Percentiles rank a stretch among this genome's conserved stretches.
These are phyloP conservation scores for Cheilosia urbana DNA, from an alignment of 2,888 invertebrate species.

Conservation along the genomic window DNA sequence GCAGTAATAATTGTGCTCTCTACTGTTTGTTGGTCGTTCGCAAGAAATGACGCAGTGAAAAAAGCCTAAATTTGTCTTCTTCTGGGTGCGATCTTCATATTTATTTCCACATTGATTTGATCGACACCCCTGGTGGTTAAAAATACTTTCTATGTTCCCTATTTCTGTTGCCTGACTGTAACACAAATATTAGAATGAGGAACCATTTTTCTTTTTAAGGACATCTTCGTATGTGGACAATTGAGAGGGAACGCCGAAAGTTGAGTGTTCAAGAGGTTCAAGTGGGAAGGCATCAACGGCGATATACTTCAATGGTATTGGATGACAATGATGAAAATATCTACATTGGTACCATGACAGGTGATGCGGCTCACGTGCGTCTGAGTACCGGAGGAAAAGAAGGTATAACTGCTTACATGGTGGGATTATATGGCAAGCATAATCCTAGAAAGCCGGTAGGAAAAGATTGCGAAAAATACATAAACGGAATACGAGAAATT, in stretches of 20 bases:
- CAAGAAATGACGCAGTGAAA: no score
- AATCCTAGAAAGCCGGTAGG: slow-evolving; percentile 82
- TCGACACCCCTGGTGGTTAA: no score
- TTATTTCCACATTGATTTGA: no score
- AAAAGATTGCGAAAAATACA: slow-evolving; percentile 83
- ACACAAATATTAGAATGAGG: background rate
- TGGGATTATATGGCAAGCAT: slow-evolving; percentile 85
- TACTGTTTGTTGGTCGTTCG: no score
- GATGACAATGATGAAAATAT: slow-evolving; percentile 89
- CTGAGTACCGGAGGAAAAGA: slow-evolving; percentile 85
- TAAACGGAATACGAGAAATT: slow-evolving; percentile 86
- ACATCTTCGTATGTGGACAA: slow-evolving; percentile 90
- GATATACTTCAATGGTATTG: slow-evolving; percentile 89
- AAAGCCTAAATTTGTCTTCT: no score
- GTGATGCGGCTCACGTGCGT: slow-evolving; percentile 84
- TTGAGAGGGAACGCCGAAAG: slow-evolving; percentile 88
- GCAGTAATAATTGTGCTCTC: no score
- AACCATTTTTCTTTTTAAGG: slow-evolving; percentile 80
- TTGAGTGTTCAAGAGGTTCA: slow-evolving; percentile 90
- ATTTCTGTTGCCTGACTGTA: no score
- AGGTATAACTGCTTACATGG: slow-evolving; percentile 81
- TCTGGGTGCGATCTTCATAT: no score
- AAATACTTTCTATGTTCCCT: no score
- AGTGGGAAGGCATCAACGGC: slow-evolving; percentile 91
- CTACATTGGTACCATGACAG: slow-evolving; percentile 95